Evolutionary conservation across 2,113 vertebrate genomes (phyloP).

Genomic region (Vombatus ursinus): DNA sequence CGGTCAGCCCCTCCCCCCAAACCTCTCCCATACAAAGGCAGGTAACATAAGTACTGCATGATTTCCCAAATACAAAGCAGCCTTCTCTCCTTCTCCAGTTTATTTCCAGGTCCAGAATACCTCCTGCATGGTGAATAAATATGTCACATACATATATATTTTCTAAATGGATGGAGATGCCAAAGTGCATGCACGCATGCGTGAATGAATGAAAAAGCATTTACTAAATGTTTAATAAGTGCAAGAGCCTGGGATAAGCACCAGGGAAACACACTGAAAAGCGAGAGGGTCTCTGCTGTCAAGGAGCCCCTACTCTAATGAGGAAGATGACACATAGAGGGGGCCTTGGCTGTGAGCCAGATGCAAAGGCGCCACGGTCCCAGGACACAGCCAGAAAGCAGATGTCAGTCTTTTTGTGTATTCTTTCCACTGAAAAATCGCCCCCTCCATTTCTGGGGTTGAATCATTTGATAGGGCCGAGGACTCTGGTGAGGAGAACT

Average conservation of each 20-base stretch:
- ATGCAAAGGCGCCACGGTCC: no score
- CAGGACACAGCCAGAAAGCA: no score
- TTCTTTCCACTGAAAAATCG: not conserved
- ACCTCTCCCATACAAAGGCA: not conserved
- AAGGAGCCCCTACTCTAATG: not conserved
- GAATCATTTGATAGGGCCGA: not conserved
- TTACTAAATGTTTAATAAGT: not conserved
- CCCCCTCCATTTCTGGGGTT: not conserved
- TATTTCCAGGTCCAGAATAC: not conserved
- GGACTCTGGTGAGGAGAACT: not conserved
- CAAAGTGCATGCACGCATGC: not conserved
- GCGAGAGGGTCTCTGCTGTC: not conserved
- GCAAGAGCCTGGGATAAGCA: not conserved
- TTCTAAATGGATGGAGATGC: not conserved
- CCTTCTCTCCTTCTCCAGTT: not conserved
- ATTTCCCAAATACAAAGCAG: not conserved
- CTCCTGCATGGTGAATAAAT: not conserved
- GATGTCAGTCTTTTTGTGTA: no score
- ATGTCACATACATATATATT: not conserved
- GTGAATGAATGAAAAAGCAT: not conserved
- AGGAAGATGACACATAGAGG: no score
- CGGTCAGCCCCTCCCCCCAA: not conserved
- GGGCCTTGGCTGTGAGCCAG: no score
- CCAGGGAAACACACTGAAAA: not conserved
- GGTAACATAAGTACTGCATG: not conserved